phyloP scores from a whole-genome alignment of 2,888 invertebrate species.

The Aleiodes testaceus region DNA sequence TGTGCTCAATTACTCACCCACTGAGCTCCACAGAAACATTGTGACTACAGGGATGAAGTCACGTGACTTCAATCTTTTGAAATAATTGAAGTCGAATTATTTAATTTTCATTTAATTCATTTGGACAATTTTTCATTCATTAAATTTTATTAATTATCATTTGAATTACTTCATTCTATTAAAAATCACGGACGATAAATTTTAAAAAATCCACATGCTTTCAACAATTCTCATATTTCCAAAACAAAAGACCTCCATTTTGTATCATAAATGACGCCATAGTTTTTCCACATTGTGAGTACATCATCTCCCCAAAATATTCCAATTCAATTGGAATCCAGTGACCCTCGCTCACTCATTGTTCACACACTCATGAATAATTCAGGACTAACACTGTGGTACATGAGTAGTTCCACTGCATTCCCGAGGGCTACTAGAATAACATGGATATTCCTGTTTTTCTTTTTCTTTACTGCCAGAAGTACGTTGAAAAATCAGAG shows the following conservation, averaged over 20 bases:
- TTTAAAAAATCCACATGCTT: too few relatives aligned
- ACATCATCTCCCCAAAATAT: background rate
- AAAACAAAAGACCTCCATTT: background rate
- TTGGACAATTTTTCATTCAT: too few relatives aligned
- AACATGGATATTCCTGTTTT: background rate
- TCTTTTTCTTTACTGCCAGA: background rate
- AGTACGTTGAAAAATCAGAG: constrained; percentile 5
- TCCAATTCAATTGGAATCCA: constrained; percentile 14
- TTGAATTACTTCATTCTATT: too few relatives aligned
- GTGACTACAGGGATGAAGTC: too few relatives aligned
- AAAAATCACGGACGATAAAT: too few relatives aligned
- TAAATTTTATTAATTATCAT: too few relatives aligned
- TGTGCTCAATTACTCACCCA: too few relatives aligned
- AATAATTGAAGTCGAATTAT: too few relatives aligned
- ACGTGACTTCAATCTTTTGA: too few relatives aligned
- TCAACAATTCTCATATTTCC: background rate
- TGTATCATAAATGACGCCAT: background rate
- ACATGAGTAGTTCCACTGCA: constrained; percentile 12
- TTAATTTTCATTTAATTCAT: too few relatives aligned
- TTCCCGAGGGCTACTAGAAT: background rate
- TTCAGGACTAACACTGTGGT: constrained; percentile 14
- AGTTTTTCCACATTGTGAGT: background rate
- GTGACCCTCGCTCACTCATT: background rate
- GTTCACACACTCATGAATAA: constrained; percentile 20
- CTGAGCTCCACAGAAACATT: too few relatives aligned